These are phyloP conservation scores for Herpailurus yagouaroundi DNA, from an alignment of 2,113 vertebrate genomes.

Conservation along the genomic window DNA sequence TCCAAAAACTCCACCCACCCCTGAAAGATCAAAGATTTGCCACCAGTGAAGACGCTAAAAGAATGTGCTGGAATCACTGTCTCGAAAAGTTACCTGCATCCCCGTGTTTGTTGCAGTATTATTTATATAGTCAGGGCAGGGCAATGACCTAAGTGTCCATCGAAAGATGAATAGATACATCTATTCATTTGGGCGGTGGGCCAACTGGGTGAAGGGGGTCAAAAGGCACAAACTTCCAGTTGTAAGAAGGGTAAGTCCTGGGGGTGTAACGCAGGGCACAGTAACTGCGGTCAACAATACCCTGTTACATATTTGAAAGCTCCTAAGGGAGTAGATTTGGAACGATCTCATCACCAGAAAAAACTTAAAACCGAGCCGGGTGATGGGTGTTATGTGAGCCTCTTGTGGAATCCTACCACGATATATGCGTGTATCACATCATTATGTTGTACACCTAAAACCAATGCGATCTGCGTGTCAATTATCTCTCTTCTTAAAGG, in stretches of 20 bases:
- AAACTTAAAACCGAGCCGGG: no score
- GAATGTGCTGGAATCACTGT: neutral
- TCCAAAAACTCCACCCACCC: neutral
- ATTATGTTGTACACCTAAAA: neutral
- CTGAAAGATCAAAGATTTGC: neutral
- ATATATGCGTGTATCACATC: neutral
- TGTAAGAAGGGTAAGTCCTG: no score
- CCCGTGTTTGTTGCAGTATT: neutral
- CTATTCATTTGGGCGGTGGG: no score
- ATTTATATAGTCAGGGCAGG: neutral
- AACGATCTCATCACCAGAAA: no score
- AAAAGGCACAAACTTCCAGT: no score
- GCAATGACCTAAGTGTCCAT: neutral
- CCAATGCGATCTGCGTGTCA: neutral
- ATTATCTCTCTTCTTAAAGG: neutral
- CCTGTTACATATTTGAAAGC: no score
- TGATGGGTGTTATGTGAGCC: no score
- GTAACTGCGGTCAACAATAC: neutral
- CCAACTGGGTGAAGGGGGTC: no score
- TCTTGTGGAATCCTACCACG: no score
- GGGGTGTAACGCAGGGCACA: neutral
- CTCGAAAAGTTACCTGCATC: neutral
- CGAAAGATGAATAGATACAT: neutral
- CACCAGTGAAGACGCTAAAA: neutral
- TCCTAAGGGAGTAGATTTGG: no score